Percentiles rank a stretch among this genome's conserved stretches.
Conservation (phyloP, 2,113 vertebrate genomes). For the Lepus americanus region DNA sequence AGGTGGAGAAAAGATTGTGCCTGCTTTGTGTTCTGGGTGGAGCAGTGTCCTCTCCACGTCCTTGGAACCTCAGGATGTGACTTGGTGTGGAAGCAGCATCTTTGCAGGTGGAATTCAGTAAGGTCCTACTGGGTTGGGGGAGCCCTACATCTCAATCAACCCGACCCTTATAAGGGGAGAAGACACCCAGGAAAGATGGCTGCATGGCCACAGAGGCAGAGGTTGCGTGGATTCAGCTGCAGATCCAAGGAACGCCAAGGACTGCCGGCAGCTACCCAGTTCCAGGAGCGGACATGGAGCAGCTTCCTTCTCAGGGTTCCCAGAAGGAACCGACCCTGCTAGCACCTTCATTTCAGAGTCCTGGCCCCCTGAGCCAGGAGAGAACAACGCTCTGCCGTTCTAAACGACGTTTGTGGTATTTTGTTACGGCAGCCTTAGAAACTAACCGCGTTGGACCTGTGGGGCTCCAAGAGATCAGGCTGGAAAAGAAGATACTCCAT, state of each 20-base stretch:
- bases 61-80: background rate
- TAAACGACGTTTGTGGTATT: background rate
- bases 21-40: background rate
- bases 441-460: background rate
- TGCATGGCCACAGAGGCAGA: background rate
- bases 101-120: background rate
- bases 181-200: background rate
- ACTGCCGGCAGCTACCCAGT: background rate
- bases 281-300: background rate
- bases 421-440: conserved; percentile 1
- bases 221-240: background rate
- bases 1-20: background rate
- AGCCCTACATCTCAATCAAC: background rate
- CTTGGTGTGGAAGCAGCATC: background rate
- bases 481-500: conserved; percentile 29
- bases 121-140: background rate
- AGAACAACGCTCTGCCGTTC: background rate
- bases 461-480: background rate
- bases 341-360: background rate
- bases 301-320: background rate
- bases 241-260: background rate
- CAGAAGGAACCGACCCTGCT: background rate
- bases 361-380: background rate
- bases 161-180: background rate
- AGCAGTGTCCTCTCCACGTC: background rate